Base-by-base conservation (phyloP, 2,797 vertebrate species). In the Myripristis murdjan region DNA sequence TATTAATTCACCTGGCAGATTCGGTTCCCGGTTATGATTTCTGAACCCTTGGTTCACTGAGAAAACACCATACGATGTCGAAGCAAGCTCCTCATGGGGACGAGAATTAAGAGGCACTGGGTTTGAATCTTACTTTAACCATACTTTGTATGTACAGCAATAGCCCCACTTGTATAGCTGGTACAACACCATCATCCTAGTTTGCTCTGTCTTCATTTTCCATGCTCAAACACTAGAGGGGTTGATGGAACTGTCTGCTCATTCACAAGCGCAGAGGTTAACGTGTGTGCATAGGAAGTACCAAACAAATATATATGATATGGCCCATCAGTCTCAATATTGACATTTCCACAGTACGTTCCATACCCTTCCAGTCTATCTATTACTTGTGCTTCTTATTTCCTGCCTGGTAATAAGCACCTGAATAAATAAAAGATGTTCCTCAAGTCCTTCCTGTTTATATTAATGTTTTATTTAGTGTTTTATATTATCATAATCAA, bases 391-490 rank as follows among this genome's bases (percentile, higher is more conserved):
- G 59, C 64, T 82, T 46, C 69, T 75, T 85, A 89, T 91, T 93
- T 93, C 87, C 91, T 83, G 49, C 53, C 85, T 87, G 82, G 83
- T 91, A 94, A 93, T 93, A 93, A 92, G 90, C 75, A 90, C 81
- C 89, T 90, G 93, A 93, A 94, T 93, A 90, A 89, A 94, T 93
- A 94, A 92, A 90, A 91, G 75, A 92, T 87, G 78, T 88, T 92
- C 86, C 91, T 94, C 85, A 91, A 93, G 84, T 89, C 86, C 76
- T 93, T 91, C 91, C 91, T 94, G 92, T 94, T 93, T 94, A 94
- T 93, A 94, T 94, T 93, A 93, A 95, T 95, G 94, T 94, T 95
- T 94, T 95, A 95, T 95, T 95, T 95, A 95, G 93, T 94, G 94
- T 93, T 93, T 94, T 92, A 87, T 91, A 95, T 95, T 95, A 95